Evolutionary conservation across 2,113 vertebrate genomes (phyloP).

Genomic region (Falco punctatus): DNA sequence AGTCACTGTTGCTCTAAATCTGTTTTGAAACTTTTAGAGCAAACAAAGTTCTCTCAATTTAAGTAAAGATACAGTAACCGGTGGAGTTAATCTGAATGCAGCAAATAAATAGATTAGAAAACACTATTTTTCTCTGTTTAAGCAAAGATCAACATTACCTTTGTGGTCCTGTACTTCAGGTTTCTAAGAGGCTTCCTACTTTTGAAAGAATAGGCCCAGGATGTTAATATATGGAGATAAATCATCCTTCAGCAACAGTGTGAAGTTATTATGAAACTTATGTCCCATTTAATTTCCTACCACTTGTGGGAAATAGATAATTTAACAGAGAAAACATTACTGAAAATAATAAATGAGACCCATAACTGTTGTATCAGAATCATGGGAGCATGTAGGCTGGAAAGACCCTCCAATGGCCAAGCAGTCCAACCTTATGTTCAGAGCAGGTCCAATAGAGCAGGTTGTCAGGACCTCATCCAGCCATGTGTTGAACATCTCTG

Average conservation of each 20-base stretch:
- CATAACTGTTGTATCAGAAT: neutral
- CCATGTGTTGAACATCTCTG: neutral
- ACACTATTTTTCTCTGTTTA: neutral
- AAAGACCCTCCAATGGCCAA: neutral
- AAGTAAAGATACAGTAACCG: conserved; percentile 8
- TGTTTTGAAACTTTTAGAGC: conserved; percentile 38
- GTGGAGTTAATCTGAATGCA: neutral
- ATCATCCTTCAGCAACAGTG: neutral
- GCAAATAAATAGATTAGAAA: neutral
- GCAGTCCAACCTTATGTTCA: neutral
- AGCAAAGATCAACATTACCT: neutral
- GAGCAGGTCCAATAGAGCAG: neutral
- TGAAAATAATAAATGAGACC: neutral
- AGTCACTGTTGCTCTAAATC: conserved; percentile 55
- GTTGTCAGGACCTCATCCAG: neutral
- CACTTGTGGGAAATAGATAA: neutral
- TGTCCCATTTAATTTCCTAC: neutral
- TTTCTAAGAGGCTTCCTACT: neutral
- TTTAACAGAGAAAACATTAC: neutral
- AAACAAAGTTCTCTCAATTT: conserved; percentile 20
- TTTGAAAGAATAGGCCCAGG: neutral
- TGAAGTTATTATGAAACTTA: neutral
- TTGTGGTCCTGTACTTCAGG: neutral
- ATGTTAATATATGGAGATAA: neutral
- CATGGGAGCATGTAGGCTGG: neutral